These are phyloP conservation scores for Hylaeus anthracinus DNA, from an alignment of 1,140 invertebrate species.

Conservation along the genomic window DNA sequence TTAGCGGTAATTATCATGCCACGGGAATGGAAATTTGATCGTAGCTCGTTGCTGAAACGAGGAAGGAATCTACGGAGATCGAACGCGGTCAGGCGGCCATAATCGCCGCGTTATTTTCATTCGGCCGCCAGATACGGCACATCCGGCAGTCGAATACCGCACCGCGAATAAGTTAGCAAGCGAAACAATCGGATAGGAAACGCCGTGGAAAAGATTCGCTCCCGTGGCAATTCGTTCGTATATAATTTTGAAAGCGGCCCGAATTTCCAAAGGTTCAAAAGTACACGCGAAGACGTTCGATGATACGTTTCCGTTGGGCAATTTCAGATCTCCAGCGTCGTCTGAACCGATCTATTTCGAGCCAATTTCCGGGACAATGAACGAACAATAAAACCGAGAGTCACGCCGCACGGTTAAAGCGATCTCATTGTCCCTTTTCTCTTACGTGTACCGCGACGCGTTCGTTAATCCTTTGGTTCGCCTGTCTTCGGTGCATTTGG, in stretches of 20 bases:
- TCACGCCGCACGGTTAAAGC: background rate
- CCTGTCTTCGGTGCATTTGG: conserved; percentile 35
- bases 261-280: background rate
- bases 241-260: background rate
- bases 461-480: conserved; percentile 27
- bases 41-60: background rate
- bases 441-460: background rate
- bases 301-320: background rate
- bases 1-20: background rate
- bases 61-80: background rate
- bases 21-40: too few species aligned
- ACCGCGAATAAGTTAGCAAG: background rate
- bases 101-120: conserved; percentile 22
- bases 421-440: background rate
- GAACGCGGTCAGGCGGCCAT: conserved; percentile 4
- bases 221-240: too few species aligned
- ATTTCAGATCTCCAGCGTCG: background rate
- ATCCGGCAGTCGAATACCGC: conserved; percentile 27
- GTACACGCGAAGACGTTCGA: background rate
- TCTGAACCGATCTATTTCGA: background rate
- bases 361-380: background rate
- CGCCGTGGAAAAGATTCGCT: background rate
- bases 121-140: conserved; percentile 13
- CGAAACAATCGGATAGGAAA: background rate
- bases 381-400: background rate